A percentile compares a stretch with the other conserved stretches of the same genome.
Conservation (phyloP, 53 echinoderm and acorn worm species). For the Mesocentrotus franciscanus region DNA sequence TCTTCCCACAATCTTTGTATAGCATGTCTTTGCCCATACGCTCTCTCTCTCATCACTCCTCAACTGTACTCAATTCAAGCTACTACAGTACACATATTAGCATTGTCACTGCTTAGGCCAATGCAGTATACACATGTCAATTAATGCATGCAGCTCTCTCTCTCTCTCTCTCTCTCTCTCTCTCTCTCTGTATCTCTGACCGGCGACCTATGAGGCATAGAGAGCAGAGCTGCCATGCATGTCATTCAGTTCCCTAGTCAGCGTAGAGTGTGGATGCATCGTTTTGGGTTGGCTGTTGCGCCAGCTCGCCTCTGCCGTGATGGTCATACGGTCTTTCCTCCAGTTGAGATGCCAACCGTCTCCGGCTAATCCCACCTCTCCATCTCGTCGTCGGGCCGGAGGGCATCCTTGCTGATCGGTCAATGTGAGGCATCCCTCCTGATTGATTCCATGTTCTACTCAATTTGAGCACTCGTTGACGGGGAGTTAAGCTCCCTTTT, state of each 20-base stretch:
- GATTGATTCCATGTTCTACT: conserved; percentile 57
- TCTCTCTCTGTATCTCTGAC: conserved; percentile 42
- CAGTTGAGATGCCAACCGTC: conserved; percentile 30
- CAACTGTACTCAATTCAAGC: conserved; percentile 15
- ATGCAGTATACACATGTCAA: conserved; percentile 28
- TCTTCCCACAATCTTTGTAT: not conserved
- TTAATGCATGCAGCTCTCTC: conserved; percentile 45
- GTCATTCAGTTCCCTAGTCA: conserved; percentile 29
- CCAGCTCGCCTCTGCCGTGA: conserved; percentile 11
- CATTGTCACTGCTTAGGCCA: conserved; percentile 26
- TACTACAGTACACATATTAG: conserved; percentile 40
- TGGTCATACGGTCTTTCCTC: conserved; percentile 26
- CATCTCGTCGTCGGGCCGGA: conserved; percentile 30
- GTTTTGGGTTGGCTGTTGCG: conserved; percentile 9
- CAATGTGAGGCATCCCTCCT: conserved; percentile 17
- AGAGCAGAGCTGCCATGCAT: conserved; percentile 33
- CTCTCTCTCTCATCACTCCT: not conserved
- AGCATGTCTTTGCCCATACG: not conserved
- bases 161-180: conserved; percentile 45
- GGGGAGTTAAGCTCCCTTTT: conserved; percentile 50
- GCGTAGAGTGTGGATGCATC: conserved; percentile 11
- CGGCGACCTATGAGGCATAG: not conserved
- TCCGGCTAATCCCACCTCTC: conserved; percentile 32
- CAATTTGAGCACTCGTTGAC: conserved; percentile 48
- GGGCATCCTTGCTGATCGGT: conserved; percentile 14